A percentile compares a stretch with the other conserved stretches of the same genome.
Evolutionary conservation across 2,888 invertebrate genomes (phyloP).

Genomic region (Erynnis tages): DNA sequence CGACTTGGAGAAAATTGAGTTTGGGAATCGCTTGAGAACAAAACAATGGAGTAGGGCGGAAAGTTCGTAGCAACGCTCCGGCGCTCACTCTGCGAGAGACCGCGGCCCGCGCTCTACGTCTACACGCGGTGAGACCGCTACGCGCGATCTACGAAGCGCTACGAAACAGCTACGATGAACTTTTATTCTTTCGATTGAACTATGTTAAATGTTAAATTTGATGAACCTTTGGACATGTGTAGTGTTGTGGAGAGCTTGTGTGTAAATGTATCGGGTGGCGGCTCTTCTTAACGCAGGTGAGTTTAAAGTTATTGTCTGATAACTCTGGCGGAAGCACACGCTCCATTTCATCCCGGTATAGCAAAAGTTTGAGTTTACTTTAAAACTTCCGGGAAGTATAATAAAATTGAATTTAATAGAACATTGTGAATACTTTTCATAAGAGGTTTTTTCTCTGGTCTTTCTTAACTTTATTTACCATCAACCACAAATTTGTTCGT

Average conservation of each 20-base stretch:
- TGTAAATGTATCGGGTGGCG: neutral
- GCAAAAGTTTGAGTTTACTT: conserved; percentile 10
- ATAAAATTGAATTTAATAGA: neutral
- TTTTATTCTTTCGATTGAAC: neutral
- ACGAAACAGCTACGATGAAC: conserved; percentile 2
- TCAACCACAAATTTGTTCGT: too few species aligned
- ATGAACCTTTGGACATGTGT: conserved; percentile 5
- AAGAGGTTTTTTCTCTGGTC: neutral
- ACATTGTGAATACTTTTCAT: neutral
- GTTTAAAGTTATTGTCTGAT: conserved; percentile 5
- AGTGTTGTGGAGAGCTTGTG: conserved; percentile 13
- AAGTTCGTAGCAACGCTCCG: conserved; percentile 1
- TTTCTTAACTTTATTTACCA: too few species aligned
- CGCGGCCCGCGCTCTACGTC: conserved; percentile 30
- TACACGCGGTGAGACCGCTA: conserved; percentile 31
- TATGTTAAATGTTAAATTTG: too few species aligned
- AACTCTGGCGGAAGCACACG: conserved; percentile 7
- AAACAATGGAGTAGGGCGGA: conserved; percentile 1
- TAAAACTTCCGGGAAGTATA: neutral
- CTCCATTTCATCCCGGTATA: neutral
- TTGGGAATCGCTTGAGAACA: neutral
- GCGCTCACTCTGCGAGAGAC: too few species aligned
- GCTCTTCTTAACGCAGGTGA: neutral
- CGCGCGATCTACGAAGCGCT: conserved; percentile 10
- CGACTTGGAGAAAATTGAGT: neutral